Percentiles rank a stretch among this genome's conserved stretches.
These are phyloP conservation scores for Hirtodrosophila trivittata DNA, from an alignment of 2,888 invertebrate species.

Conservation along the genomic window DNA sequence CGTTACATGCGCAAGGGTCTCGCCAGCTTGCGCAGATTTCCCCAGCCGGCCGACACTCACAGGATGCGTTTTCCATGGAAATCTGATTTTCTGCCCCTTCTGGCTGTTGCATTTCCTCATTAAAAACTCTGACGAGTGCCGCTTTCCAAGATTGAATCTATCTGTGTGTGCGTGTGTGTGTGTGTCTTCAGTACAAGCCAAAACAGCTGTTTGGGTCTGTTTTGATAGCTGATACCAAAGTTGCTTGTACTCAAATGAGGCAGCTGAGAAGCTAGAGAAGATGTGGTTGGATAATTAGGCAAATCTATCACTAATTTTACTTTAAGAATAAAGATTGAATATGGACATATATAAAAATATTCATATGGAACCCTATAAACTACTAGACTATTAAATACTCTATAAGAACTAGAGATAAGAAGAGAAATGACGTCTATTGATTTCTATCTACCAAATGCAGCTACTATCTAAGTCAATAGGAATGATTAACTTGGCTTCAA, in stretches of 20 bases:
- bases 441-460: no score
- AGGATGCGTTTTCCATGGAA: slow-evolving; percentile 47
- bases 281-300: background rate
- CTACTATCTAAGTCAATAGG: no score
- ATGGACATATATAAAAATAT: no score
- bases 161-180: background rate
- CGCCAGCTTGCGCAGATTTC: slow-evolving; percentile 59
- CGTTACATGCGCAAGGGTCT: slow-evolving; percentile 64
- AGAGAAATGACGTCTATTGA: no score
- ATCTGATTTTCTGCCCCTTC: slow-evolving; percentile 36
- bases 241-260: background rate
- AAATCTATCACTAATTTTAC: no score
- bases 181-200: slow-evolving; percentile 30
- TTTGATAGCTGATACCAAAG: slow-evolving; percentile 39
- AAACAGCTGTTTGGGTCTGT: slow-evolving; percentile 67
- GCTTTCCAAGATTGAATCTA: slow-evolving; percentile 41
- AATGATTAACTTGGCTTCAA: no score
- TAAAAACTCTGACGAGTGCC: slow-evolving; percentile 28
- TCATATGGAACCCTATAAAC: no score
- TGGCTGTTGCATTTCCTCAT: slow-evolving; percentile 68
- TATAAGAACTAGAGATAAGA: no score
- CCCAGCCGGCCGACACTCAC: slow-evolving; percentile 37
- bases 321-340: no score
- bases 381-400: no score
- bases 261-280: background rate